Evolutionary conservation across 2,888 invertebrate genomes (phyloP), one percentile per base, ranked within the genome.

Genomic region (Epirrhoe alternata): DNA sequence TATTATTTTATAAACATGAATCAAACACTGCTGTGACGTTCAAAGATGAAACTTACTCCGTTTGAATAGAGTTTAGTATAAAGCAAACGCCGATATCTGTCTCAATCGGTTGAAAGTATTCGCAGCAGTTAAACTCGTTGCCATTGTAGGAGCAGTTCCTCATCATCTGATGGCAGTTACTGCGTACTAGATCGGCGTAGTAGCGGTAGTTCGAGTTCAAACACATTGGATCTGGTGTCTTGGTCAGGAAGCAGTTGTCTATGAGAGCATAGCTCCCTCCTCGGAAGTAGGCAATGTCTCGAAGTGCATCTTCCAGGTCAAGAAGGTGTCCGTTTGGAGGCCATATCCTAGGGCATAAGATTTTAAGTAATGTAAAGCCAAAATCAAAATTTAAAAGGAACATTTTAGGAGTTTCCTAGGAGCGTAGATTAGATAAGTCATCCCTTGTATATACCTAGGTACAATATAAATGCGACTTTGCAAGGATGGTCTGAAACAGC

Each of bases 271-370:
- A 96, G n/a, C 94, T 94, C 3, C 94, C 86, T 0, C 96, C 96
- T 5, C 95, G 94, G 78, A 95, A 96, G 82, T 94, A 96, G 0
- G 95, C 95, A 47, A 96, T 93, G 80, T 96, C 96, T 77, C 94
- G 95, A 0, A 96, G 86, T 0, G 95, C 94, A 77, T 96, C 96
- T 78, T 97, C 96, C 31, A 96, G 82, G 68, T 96, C 96, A 64
- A 95, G 93, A 70, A 96, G 95, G 72, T 96, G 96, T 2, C 94
- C 94, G 58, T 66, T 35, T 12, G 93, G 89, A 1, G 96, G 95
- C 94, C 95, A 96, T 6, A 95, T 89, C 59, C 96, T 64, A 16
- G n/a, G n/a, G n/a, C 31, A 50, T 14, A 55, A 59, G 10, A 42
- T 54, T 17, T 49, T 14, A n/a, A 14, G 14, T 47, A 47, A 42